Conservation (phyloP, 2,888 invertebrate species). For the Metallyticus violacea region DNA sequence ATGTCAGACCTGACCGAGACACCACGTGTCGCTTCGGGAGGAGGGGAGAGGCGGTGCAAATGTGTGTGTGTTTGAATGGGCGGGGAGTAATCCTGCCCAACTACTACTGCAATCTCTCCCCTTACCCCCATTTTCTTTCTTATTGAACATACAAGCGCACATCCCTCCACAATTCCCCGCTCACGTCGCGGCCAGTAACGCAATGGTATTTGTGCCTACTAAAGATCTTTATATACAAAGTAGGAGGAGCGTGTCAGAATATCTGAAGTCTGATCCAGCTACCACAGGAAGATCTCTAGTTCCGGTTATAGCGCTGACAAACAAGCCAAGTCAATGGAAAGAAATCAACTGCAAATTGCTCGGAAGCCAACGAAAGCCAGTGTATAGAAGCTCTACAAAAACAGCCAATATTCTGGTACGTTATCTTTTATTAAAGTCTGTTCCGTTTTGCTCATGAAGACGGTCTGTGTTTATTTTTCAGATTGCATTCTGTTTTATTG, state of each 20-base stretch:
- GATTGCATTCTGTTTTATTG: no score
- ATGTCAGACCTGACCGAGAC: conserved; percentile 16
- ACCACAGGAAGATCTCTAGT: not conserved
- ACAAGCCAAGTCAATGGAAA: not conserved
- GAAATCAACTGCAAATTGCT: not conserved
- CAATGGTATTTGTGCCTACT: no score
- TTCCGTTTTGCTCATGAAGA: no score
- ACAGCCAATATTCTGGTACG: not conserved
- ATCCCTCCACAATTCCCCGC: not conserved
- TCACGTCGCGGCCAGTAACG: not conserved
- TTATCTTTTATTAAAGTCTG: not conserved
- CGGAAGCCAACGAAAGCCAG: no score
- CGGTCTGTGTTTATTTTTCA: no score
- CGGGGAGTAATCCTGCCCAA: conserved; percentile 1
- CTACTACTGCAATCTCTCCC: not conserved
- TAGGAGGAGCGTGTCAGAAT: conserved; percentile 8
- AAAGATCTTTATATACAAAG: not conserved
- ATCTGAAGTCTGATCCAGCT: not conserved
- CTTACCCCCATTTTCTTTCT: not conserved
- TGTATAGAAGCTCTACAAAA: no score
- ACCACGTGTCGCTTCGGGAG: not conserved
- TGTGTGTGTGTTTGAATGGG: not conserved
- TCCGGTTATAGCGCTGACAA: not conserved
- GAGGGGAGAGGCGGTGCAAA: not conserved
- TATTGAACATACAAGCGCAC: not conserved